Evolutionary conservation across 2,113 vertebrate genomes (phyloP).

Genomic region (Pelusios castaneus): DNA sequence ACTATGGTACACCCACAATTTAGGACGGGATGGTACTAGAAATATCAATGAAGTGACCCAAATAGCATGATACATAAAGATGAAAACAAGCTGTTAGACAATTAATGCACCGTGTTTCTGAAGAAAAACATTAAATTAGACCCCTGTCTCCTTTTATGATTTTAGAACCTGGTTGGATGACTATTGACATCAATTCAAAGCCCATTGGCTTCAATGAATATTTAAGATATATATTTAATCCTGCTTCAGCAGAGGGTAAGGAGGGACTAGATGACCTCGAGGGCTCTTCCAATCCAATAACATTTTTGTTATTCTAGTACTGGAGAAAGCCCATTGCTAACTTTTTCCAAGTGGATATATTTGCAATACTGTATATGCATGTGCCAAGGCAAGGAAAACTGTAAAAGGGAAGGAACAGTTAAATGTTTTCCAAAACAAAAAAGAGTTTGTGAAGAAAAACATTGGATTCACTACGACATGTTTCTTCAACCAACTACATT

Average conservation of each 20-base stretch:
- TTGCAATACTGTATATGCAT: not conserved
- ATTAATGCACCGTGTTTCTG: not conserved
- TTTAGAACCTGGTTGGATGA: not conserved
- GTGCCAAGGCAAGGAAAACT: not conserved
- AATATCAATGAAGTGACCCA: not conserved
- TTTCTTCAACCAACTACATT: not conserved
- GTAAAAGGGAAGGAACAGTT: not conserved
- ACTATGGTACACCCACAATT: not conserved
- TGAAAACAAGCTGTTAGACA: not conserved
- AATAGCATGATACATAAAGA: not conserved
- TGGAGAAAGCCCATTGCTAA: not conserved
- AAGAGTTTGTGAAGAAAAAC: not conserved
- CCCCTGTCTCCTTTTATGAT: not conserved
- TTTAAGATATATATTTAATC: not conserved
- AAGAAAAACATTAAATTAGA: not conserved
- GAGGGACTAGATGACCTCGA: not conserved
- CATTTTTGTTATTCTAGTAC: not conserved
- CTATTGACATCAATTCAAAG: not conserved
- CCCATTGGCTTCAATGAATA: not conserved
- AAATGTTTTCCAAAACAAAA: not conserved
- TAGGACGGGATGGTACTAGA: not conserved
- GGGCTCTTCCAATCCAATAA: not conserved
- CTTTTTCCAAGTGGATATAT: not conserved
- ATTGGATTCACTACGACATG: not conserved
- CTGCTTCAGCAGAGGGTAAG: not conserved